Conservation (phyloP, 2,797 vertebrate genomes). For the Sebastes steindachneri region DNA sequence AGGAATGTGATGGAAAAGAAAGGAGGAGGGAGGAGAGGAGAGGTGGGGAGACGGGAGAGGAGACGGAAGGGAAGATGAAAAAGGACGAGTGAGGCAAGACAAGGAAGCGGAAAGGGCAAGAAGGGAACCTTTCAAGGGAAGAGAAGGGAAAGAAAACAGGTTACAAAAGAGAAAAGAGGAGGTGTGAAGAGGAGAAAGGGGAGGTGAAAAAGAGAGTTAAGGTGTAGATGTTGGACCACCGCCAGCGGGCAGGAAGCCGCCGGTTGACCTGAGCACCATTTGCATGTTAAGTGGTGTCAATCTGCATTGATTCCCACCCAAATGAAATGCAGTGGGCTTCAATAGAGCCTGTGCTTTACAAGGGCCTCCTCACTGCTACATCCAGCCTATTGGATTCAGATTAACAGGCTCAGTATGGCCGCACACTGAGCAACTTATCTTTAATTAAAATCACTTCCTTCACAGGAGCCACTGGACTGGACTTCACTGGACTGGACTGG, state of each 20-base stretch:
- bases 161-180: neutral
- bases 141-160: neutral
- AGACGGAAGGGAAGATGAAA: neutral
- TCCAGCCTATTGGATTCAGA: constrained; percentile 96
- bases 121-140: neutral
- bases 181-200: neutral
- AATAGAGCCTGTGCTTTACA: constrained; percentile 93
- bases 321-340: constrained; percentile 91
- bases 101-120: neutral
- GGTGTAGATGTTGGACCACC: constrained; percentile 60
- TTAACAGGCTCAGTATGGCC: constrained; percentile 91
- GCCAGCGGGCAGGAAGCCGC: constrained; percentile 74
- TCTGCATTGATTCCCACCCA: constrained; percentile 92
- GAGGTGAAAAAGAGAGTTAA: constrained; percentile 18
- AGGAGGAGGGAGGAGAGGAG: neutral
- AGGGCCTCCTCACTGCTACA: constrained; percentile 89
- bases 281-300: constrained; percentile 97
- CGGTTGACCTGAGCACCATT: constrained; percentile 85
- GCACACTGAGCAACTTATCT: constrained; percentile 95
- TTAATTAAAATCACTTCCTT: constrained; percentile 98
- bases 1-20: constrained; percentile 61
- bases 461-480: constrained; percentile 56
- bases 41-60: neutral
- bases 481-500: constrained; percentile 8
- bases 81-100: neutral